These are phyloP conservation scores for Mayetiola destructor DNA, from an alignment of 2,888 invertebrate species.

Conservation along the genomic window DNA sequence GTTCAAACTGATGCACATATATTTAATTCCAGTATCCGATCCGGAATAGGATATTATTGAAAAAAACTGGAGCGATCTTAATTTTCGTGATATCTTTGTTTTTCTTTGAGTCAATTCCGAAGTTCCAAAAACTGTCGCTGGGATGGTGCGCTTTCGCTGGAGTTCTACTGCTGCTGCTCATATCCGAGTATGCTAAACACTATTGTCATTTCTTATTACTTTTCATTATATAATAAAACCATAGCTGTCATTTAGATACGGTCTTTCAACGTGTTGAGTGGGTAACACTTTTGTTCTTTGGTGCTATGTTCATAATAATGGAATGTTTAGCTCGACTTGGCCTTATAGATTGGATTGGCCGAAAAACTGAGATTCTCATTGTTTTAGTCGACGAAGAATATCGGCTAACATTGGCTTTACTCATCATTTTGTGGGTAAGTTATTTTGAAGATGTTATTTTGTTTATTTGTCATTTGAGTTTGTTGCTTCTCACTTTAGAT, in stretches of 20 bases:
- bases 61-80: conserved; percentile 57
- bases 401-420: conserved; percentile 54
- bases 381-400: conserved; percentile 48
- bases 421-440: conserved; percentile 67
- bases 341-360: conserved; percentile 66
- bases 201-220: not conserved
- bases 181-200: conserved; percentile 45
- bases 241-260: conserved; percentile 31
- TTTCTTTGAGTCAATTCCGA: conserved; percentile 66
- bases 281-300: conserved; percentile 33
- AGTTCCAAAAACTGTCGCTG: conserved; percentile 53
- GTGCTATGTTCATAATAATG: conserved; percentile 36
- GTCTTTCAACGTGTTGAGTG: conserved; percentile 33
- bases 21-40: conserved; percentile 55
- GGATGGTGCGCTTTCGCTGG: conserved; percentile 81
- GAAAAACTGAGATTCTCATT: conserved; percentile 51
- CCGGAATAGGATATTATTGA: conserved; percentile 52
- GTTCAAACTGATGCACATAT: not conserved
- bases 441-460: conserved; percentile 27
- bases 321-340: conserved; percentile 61
- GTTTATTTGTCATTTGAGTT: not conserved
- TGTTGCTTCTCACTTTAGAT: conserved; percentile 38
- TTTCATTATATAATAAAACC: conserved; percentile 7
- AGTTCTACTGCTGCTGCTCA: conserved; percentile 57
- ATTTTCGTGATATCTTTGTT: conserved; percentile 61